Conservation (phyloP, 2,797 vertebrate species). For the Rallus crepitans region DNA sequence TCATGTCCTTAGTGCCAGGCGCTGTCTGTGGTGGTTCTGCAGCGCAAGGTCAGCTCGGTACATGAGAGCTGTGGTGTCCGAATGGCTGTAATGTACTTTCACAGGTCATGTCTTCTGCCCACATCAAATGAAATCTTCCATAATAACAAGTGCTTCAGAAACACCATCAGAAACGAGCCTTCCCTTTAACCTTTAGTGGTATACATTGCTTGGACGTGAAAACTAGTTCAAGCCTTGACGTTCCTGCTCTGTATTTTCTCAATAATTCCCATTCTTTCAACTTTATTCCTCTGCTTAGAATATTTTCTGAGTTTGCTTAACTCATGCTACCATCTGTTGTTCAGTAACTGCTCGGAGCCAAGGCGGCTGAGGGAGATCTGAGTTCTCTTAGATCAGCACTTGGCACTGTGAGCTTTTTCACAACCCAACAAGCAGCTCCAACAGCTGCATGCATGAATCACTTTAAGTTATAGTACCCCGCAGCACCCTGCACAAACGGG, state of each 20-base stretch:
- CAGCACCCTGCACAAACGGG: slow-evolving; percentile 44
- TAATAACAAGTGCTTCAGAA: background rate
- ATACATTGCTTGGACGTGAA: background rate
- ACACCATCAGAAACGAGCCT: background rate
- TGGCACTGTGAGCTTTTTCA: slow-evolving; percentile 59
- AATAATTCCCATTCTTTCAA: slow-evolving; percentile 40
- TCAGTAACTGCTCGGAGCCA: slow-evolving; percentile 44
- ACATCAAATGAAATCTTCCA: background rate
- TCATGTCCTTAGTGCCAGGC: background rate
- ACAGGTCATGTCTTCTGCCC: background rate
- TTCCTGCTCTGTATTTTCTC: background rate
- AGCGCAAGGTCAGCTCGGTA: background rate
- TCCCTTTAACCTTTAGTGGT: background rate
- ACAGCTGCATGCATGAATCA: slow-evolving; percentile 71
- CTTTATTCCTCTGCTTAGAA: slow-evolving; percentile 5
- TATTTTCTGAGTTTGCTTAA: slow-evolving; percentile 59
- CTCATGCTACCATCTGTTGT: slow-evolving; percentile 68
- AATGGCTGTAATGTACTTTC: background rate
- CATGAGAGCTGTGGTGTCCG: background rate
- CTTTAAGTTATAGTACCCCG: slow-evolving; percentile 50
- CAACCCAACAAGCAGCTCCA: slow-evolving; percentile 64
- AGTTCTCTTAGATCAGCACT: slow-evolving; percentile 73
- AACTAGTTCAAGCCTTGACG: slow-evolving; percentile 2
- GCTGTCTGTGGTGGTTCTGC: background rate
- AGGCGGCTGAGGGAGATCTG: slow-evolving; percentile 55